A percentile compares a stretch with the other conserved stretches of the same genome.
Conservation (phyloP, 1,140 invertebrate genomes). For the Drosophila azteca region DNA sequence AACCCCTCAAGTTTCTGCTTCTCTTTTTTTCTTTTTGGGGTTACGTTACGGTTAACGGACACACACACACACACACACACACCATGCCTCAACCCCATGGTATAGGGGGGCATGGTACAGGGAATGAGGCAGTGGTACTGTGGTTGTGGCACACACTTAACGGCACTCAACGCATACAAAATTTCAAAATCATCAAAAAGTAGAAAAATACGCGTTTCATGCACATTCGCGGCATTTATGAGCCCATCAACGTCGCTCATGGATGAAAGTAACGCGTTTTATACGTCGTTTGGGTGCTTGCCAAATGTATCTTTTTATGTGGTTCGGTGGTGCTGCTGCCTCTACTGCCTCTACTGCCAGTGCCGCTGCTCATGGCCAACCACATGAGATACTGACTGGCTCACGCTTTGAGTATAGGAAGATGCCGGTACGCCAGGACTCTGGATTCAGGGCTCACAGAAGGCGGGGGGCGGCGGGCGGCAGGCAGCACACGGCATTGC, state of each 20-base stretch:
- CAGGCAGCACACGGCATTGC: conserved; percentile 58
- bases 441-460: background rate
- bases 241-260: conserved; percentile 83
- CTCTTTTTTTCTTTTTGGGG: conserved; percentile 41
- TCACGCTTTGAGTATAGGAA: background rate
- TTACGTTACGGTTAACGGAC: conserved; percentile 50
- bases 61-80: conserved; percentile 39
- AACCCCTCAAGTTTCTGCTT: conserved; percentile 23
- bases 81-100: background rate
- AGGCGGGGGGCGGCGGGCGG: background rate
- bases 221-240: conserved; percentile 82
- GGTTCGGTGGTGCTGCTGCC: conserved; percentile 32
- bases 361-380: conserved; percentile 18
- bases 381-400: conserved; percentile 26
- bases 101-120: conserved; percentile 4
- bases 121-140: background rate
- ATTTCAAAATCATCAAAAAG: conserved; percentile 82
- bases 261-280: conserved; percentile 82
- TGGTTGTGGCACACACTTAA: conserved; percentile 53
- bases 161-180: conserved; percentile 81
- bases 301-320: conserved; percentile 82
- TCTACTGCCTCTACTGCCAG: background rate
- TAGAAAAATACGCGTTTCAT: conserved; percentile 82
- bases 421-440: background rate
- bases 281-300: conserved; percentile 80